phyloP scores from a whole-genome alignment of 2,113 vertebrate species.

The Tragelaphus strepsiceros region DNA sequence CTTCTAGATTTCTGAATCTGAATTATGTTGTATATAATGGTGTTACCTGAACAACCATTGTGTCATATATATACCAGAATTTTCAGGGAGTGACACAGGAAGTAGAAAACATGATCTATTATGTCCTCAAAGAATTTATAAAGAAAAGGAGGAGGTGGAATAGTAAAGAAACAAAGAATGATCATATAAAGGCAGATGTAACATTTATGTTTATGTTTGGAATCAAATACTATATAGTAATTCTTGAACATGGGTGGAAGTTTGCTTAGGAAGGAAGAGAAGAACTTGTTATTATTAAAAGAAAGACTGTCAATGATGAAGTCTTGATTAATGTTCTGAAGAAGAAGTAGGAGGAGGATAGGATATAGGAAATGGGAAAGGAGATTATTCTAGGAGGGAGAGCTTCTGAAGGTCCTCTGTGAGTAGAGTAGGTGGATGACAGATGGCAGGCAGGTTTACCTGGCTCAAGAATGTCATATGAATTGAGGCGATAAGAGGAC shows the following conservation, averaged over 20 bases:
- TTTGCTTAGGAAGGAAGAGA: neutral
- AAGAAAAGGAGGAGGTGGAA: neutral
- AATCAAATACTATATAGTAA: neutral
- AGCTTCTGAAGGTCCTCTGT: neutral
- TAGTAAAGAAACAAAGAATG: neutral
- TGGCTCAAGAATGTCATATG: neutral
- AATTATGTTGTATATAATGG: neutral
- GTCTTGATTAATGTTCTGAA: neutral
- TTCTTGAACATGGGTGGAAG: neutral
- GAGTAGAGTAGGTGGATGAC: neutral
- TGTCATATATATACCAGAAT: neutral
- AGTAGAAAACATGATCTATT: neutral
- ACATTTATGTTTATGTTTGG: neutral
- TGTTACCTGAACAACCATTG: neutral
- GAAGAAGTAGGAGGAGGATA: neutral
- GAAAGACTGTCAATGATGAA: neutral
- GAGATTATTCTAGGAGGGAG: neutral
- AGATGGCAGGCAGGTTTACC: neutral
- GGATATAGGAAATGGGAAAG: neutral
- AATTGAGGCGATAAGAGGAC: neutral
- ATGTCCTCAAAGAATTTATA: neutral
- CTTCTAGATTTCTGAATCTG: neutral
- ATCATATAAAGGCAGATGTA: neutral
- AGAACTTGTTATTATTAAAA: neutral
- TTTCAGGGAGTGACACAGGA: neutral